These are phyloP conservation scores for Diarsia rubi DNA, from an alignment of 2,888 invertebrate genomes.

Conservation along the genomic window DNA sequence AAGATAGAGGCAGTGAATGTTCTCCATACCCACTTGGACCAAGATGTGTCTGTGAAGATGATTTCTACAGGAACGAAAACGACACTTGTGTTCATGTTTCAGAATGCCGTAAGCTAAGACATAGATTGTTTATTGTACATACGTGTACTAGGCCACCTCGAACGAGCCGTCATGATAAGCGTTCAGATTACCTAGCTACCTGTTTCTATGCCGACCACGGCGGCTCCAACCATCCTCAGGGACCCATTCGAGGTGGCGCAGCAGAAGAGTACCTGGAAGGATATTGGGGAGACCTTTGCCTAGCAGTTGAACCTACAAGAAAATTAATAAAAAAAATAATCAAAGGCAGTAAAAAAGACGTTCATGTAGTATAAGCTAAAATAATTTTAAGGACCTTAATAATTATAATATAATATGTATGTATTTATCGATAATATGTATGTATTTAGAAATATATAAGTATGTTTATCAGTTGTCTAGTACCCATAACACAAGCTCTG, in stretches of 20 bases:
- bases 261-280: neutral
- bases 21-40: conserved; percentile 53
- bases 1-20: conserved; percentile 60
- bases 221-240: neutral
- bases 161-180: neutral
- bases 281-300: neutral
- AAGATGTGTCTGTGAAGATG: conserved; percentile 63
- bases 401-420: too few relatives aligned
- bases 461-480: too few relatives aligned
- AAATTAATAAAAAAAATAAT: neutral
- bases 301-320: neutral
- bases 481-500: too few relatives aligned
- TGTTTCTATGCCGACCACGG: neutral
- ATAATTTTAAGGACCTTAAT: neutral
- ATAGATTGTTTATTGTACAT: neutral
- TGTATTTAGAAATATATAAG: too few relatives aligned
- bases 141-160: neutral
- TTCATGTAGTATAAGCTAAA: neutral
- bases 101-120: conserved; percentile 69
- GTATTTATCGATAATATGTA: too few relatives aligned
- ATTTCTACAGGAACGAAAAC: conserved; percentile 63
- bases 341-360: neutral
- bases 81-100: conserved; percentile 66
- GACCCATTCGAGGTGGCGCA: neutral
- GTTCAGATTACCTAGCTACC: neutral